phyloP scores from a whole-genome alignment of 1,140 invertebrate genomes.

The Platyscapa corneri region DNA sequence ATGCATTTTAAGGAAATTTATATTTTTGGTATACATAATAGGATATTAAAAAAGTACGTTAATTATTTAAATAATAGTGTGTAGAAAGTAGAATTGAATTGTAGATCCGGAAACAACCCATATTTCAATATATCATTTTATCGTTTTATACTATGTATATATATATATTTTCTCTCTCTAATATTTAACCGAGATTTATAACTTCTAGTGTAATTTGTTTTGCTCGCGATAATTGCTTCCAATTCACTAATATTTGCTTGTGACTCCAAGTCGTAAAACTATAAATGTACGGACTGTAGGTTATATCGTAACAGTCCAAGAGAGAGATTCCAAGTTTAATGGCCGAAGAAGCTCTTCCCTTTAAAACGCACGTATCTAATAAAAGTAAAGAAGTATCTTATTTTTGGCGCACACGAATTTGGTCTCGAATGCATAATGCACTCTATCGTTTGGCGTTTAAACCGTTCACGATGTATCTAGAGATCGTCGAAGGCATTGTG shows the following conservation, averaged over 20 bases:
- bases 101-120: too few species aligned
- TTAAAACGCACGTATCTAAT: slow-evolving; percentile 30
- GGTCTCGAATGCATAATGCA: slow-evolving; percentile 1
- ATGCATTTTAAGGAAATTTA: neutral
- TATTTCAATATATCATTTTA: too few species aligned
- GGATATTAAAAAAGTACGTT: neutral
- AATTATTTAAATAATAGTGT: too few species aligned
- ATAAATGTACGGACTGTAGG: neutral
- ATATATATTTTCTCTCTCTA: too few species aligned
- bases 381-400: slow-evolving; percentile 42
- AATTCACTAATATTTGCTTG: neutral
- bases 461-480: neutral
- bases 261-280: neutral
- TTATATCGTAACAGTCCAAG: neutral
- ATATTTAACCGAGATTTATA: too few species aligned
- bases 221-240: neutral
- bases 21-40: neutral
- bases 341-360: neutral
- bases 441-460: neutral
- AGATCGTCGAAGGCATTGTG: slow-evolving; percentile 37
- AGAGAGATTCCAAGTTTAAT: slow-evolving; percentile 22
- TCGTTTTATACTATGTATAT: too few species aligned
- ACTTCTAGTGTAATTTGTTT: neutral
- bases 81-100: too few species aligned
- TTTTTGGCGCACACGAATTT: neutral